These are phyloP conservation scores for Clytia hemisphaerica DNA, from an alignment of 30 jellyfish, hydroid and myxozoan genomes.

Conservation along the genomic window DNA sequence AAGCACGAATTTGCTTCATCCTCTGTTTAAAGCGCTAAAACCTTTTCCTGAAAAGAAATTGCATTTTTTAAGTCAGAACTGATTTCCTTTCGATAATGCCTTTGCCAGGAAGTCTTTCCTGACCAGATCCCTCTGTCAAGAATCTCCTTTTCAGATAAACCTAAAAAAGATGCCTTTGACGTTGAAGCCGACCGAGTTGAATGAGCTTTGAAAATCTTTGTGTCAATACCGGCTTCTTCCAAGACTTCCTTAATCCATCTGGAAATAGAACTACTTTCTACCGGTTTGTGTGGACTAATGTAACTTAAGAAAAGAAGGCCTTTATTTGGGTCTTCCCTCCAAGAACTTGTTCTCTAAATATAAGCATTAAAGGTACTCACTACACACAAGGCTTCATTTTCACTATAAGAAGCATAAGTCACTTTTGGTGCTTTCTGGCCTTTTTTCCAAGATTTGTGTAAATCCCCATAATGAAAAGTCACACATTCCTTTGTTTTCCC, in stretches of 20 bases:
- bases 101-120: conserved; percentile 6
- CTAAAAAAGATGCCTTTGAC: not conserved
- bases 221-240: not conserved
- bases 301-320: not conserved
- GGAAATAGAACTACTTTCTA: not conserved
- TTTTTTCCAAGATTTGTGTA: not conserved
- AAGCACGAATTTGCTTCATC: no score
- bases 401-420: not conserved
- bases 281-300: conserved; percentile 6
- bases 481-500: not conserved
- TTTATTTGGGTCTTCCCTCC: conserved; percentile 3
- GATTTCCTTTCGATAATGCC: not conserved
- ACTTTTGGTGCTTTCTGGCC: not conserved
- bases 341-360: not conserved
- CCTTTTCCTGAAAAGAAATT: no score
- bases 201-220: not conserved
- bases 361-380: not conserved
- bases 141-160: not conserved
- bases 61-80: no score
- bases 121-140: not conserved
- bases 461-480: not conserved
- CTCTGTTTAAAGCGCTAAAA: no score
- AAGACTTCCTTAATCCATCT: conserved; percentile 11
- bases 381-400: not conserved
- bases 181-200: not conserved